These are phyloP conservation scores for Pterois miles DNA, from an alignment of 2,797 vertebrate genomes.

Conservation along the genomic window DNA sequence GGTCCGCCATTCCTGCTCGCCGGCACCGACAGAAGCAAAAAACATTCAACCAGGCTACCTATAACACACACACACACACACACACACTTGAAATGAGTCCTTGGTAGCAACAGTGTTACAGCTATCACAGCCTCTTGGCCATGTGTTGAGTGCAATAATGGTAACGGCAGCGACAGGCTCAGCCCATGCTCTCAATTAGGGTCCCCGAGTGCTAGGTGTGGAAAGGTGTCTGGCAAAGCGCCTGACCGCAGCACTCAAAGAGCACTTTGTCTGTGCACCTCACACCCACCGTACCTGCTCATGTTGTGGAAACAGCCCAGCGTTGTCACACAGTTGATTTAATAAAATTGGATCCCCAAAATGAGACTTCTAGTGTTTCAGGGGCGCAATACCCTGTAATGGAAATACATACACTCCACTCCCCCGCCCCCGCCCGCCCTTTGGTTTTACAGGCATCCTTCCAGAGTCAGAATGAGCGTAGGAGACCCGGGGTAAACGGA, in stretches of 20 bases:
- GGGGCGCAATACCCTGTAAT: conserved; percentile 64
- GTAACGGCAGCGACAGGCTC: conserved; percentile 68
- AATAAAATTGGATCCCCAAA: conserved; percentile 81
- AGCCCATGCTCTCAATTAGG: conserved; percentile 70
- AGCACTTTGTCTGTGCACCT: conserved; percentile 77
- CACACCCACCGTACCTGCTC: conserved; percentile 76
- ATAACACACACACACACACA: conserved; percentile 52
- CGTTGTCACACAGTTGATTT: conserved; percentile 76
- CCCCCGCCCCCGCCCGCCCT: neutral
- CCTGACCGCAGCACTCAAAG: conserved; percentile 81
- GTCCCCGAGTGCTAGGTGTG: conserved; percentile 78
- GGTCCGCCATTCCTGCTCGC: conserved; percentile 25
- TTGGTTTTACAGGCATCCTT: conserved; percentile 59
- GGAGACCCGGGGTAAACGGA: conserved; percentile 70
- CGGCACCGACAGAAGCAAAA: conserved; percentile 62
- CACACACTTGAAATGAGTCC: conserved; percentile 29
- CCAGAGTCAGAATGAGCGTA: conserved; percentile 57
- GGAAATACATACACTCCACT: conserved; percentile 64
- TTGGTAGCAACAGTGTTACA: conserved; percentile 61
- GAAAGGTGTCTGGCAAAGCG: conserved; percentile 79
- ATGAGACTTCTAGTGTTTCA: conserved; percentile 76
- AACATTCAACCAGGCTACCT: conserved; percentile 56
- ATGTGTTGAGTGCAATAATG: conserved; percentile 78
- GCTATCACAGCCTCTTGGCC: conserved; percentile 68
- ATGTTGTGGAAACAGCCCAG: conserved; percentile 74